Base-by-base conservation (phyloP, 2,113 vertebrate genomes). In the Empidonax alnorum region DNA sequence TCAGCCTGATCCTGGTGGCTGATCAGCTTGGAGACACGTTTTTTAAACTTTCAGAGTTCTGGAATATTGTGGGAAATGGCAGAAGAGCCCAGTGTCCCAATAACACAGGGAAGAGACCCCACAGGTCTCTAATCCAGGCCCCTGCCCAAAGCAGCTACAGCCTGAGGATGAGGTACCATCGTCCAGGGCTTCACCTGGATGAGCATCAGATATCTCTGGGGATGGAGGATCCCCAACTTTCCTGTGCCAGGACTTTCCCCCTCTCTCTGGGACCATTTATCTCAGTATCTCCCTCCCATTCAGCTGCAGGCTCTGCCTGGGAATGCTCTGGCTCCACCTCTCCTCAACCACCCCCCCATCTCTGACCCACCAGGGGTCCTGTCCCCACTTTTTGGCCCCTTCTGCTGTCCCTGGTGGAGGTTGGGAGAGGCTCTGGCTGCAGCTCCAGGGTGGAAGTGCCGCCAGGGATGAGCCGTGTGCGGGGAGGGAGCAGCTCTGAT, bases 401-500 rank as follows among this genome's bases (percentile, higher is more conserved):
- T 46, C 52, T 39, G 24, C 44, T 30, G 25, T 37, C 52, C 1
- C 25, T 42, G 33, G 62, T 1, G 1, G 59, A 15, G 42, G 37
- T 3, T 9, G 55, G 31, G 59, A 35, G 68, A 69, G 80, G 33
- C 13, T 3, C 53, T 65, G 65, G 44, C 92, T 47, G 67, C 52
- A 28, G 46, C 63, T 65, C 6, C 0, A 5, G 41, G 1, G n/a
- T 9, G 79, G 47, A 28, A 8, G 25, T 30, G 65, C n/a, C 47
- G 23, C 24, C 3, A 1, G 69, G 72, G 84, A 58, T 42, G 85
- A 87, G 68, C 76, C 3, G 1, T 8, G 66, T 12, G 52, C 33
- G 33, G 93, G 73, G 25, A 31, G 66, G 89, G 63, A 87, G 62
- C 82, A 49, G 92, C 90, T 85, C 77, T 31, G n/a, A 46, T 83